Evolutionary conservation across 2,113 vertebrate species (phyloP).

Genomic region (Muscicapa adusta): DNA sequence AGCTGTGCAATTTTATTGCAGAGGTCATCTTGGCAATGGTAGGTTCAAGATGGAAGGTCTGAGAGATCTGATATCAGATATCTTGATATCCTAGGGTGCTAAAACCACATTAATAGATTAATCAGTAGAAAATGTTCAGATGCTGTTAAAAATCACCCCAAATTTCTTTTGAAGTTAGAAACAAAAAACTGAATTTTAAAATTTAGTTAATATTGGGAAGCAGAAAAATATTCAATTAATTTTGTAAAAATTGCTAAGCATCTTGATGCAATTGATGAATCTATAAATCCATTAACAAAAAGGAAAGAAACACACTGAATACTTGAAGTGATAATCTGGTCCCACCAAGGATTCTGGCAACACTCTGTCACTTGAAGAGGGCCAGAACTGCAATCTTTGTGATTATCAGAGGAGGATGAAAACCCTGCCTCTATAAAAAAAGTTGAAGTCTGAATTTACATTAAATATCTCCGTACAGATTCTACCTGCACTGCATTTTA

Average conservation of each 20-base stretch:
- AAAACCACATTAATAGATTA: neutral
- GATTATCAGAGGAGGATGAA: neutral
- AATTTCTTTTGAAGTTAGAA: neutral
- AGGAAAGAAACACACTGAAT: neutral
- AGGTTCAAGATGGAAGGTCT: neutral
- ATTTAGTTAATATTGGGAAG: neutral
- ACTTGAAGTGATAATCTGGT: neutral
- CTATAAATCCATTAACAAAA: neutral
- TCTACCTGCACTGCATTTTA: neutral
- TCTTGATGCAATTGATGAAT: neutral
- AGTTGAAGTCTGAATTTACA: neutral
- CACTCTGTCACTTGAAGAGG: neutral
- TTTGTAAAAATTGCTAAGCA: neutral
- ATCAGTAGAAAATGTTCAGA: neutral
- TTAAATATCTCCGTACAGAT: neutral
- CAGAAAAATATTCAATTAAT: neutral
- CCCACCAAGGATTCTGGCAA: neutral
- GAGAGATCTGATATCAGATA: neutral
- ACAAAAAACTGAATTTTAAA: neutral
- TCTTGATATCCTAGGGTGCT: neutral
- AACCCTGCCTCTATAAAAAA: neutral
- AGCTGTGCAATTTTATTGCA: neutral
- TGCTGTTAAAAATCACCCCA: neutral
- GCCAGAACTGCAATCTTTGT: neutral
- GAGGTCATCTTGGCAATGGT: neutral